A percentile compares a stretch with the other conserved stretches of the same genome.
phyloP scores from a whole-genome alignment of 2,888 invertebrate species.

The Coleophora flavipennella region DNA sequence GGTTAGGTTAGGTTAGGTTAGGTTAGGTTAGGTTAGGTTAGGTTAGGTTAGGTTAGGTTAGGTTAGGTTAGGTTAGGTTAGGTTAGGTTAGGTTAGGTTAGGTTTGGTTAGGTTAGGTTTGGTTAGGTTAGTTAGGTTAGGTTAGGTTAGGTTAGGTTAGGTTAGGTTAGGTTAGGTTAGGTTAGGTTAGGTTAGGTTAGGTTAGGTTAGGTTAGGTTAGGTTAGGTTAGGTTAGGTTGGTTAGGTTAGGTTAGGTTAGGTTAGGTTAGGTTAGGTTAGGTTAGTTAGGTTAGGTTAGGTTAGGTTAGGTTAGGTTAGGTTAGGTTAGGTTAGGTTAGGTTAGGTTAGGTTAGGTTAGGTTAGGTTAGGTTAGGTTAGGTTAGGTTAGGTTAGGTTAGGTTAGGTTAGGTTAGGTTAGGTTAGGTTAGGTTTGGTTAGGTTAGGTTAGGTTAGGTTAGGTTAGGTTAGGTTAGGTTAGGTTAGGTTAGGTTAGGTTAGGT shows the following conservation, averaged over 20 bases:
- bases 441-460: constrained; percentile 10
- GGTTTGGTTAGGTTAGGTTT: constrained; percentile 9
- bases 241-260: constrained; percentile 6
- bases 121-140: constrained; percentile 11
- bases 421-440: constrained; percentile 12
- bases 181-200: constrained; percentile 12
- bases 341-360: constrained; percentile 11
- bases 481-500: constrained; percentile 9
- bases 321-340: constrained; percentile 10
- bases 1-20: constrained; percentile 8
- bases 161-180: constrained; percentile 11
- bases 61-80: constrained; percentile 9
- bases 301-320: constrained; percentile 10
- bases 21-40: constrained; percentile 9
- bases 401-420: constrained; percentile 11
- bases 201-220: constrained; percentile 11
- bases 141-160: constrained; percentile 10
- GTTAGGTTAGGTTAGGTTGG: constrained; percentile 9
- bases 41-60: constrained; percentile 11
- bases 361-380: constrained; percentile 8
- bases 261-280: constrained; percentile 6
- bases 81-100: constrained; percentile 4
- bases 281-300: constrained; percentile 10
- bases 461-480: constrained; percentile 7
- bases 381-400: constrained; percentile 10